Percentiles rank a stretch among this genome's conserved stretches.
phyloP scores from a whole-genome alignment of 1,140 invertebrate species.

The Babylonia areolata region DNA sequence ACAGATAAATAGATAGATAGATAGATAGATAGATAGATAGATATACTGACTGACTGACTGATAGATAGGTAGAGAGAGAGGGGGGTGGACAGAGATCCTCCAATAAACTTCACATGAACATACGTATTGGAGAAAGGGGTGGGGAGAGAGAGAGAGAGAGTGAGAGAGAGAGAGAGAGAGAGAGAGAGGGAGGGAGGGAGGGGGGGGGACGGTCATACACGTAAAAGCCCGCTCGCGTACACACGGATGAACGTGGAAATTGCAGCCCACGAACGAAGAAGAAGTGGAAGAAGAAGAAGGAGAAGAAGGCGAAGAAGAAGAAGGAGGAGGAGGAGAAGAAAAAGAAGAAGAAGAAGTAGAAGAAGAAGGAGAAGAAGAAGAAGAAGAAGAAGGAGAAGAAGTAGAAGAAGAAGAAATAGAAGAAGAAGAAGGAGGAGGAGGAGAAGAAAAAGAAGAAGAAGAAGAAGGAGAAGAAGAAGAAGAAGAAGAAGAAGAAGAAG shows the following conservation, averaged over 20 bases:
- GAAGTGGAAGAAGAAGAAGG: conserved; percentile 18
- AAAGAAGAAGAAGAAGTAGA: neutral
- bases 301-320: neutral
- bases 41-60: too few relatives aligned
- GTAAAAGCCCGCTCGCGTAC: too few relatives aligned
- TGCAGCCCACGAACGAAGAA: neutral
- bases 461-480: neutral
- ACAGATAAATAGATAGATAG: too few relatives aligned
- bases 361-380: neutral
- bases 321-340: too few relatives aligned
- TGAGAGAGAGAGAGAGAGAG: neutral
- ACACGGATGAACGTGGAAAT: neutral
- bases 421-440: neutral
- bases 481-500: neutral
- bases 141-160: neutral
- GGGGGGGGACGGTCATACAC: neutral
- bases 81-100: too few relatives aligned
- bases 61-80: too few relatives aligned
- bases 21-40: too few relatives aligned
- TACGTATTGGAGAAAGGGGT: too few relatives aligned
- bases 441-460: neutral
- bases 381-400: neutral
- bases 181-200: neutral
- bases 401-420: neutral
- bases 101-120: too few relatives aligned